A percentile compares a stretch with the other conserved stretches of the same genome.
Conservation (phyloP, 1,140 invertebrate genomes). For the Heliconius eleuchia region DNA sequence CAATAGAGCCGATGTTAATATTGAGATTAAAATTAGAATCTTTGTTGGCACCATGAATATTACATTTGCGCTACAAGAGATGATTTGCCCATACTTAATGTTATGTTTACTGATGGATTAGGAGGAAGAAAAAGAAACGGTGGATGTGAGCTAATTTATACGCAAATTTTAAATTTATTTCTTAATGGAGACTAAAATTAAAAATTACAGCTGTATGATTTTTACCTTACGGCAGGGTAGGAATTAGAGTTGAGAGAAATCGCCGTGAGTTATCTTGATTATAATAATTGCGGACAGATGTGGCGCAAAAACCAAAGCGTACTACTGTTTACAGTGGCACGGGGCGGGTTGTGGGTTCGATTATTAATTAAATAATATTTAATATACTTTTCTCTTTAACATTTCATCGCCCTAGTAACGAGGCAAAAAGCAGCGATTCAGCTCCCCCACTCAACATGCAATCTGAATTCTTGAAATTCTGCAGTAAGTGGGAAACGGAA, state of each 20-base stretch:
- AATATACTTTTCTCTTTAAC: background rate
- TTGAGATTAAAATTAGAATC: slow-evolving; percentile 40
- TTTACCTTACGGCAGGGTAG: background rate
- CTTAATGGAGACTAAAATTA: background rate
- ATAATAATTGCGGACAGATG: no score
- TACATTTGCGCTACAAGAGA: slow-evolving; percentile 5
- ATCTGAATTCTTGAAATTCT: no score
- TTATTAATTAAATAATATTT: no score
- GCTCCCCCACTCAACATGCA: no score
- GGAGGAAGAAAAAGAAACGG: background rate
- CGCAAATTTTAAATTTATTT: background rate
- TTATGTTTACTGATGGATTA: background rate
- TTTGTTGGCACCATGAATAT: slow-evolving; percentile 38
- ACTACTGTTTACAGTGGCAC: no score
- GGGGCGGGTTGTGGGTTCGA: no score
- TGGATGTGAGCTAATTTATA: background rate
- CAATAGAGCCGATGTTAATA: slow-evolving; percentile 30
- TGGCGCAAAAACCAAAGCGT: background rate
- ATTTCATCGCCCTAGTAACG: no score
- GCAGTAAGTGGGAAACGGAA: no score
- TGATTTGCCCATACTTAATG: slow-evolving; percentile 11
- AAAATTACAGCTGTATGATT: background rate
- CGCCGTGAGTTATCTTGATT: no score
- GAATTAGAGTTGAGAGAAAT: no score
- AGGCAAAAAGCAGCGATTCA: no score